Conservation (phyloP, 2,797 vertebrate genomes). For the Scomberomorus guttatus region DNA sequence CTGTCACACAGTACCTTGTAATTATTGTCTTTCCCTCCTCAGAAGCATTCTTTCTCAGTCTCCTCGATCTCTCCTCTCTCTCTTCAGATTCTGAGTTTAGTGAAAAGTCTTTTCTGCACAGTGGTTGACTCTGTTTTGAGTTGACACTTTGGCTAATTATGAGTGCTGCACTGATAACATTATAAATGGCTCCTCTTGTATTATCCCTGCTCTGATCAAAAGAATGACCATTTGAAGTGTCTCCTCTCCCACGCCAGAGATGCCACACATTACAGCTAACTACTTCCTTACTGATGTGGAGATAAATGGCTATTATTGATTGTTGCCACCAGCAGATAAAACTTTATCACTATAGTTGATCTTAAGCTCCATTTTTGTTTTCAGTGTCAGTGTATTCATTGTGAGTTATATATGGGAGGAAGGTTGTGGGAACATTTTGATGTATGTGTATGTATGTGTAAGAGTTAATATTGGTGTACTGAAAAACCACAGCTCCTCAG, state of each 20-base stretch:
- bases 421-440: too few relatives aligned
- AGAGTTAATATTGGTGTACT: too few relatives aligned
- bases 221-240: not conserved
- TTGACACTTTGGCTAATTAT: not conserved
- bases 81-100: not conserved
- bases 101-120: not conserved
- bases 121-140: not conserved
- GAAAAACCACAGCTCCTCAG: too few relatives aligned
- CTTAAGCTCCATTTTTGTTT: not conserved
- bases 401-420: too few relatives aligned
- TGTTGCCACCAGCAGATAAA: not conserved
- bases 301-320: conserved; percentile 2
- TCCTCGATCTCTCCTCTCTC: not conserved
- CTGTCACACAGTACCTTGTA: conserved; percentile 10
- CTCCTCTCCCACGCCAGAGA: not conserved
- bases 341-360: not conserved
- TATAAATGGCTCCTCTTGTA: conserved; percentile 13
- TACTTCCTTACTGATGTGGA: not conserved
- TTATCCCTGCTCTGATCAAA: conserved; percentile 1
- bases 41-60: conserved; percentile 9
- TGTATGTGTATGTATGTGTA: too few relatives aligned
- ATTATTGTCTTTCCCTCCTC: conserved; percentile 31
- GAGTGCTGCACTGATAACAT: conserved; percentile 6
- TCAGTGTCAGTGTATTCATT: too few relatives aligned
- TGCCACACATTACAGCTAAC: not conserved